These are phyloP conservation scores for Chionomys nivalis DNA, from an alignment of 2,113 vertebrate genomes.

Conservation along the genomic window DNA sequence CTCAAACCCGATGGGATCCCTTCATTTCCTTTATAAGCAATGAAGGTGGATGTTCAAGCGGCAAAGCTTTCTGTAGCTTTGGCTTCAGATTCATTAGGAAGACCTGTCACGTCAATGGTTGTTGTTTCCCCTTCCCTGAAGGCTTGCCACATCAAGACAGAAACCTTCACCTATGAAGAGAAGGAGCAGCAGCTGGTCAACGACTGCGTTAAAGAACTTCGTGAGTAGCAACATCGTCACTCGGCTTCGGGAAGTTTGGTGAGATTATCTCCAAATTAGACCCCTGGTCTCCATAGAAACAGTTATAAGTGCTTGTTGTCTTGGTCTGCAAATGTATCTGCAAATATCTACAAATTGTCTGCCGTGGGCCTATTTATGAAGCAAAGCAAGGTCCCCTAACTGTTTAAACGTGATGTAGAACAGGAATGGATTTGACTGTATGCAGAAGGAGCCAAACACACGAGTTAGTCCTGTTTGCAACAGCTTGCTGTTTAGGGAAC, in stretches of 20 bases:
- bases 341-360: not conserved
- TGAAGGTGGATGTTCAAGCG: constrained; percentile 41
- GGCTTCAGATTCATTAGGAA: not conserved
- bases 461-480: not conserved
- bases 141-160: constrained; percentile 95
- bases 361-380: not conserved
- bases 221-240: constrained; percentile 86
- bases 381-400: not conserved
- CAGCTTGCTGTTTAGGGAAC: not conserved
- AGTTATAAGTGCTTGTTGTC: constrained; percentile 40
- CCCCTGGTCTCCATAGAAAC: not conserved
- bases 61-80: constrained; percentile 32
- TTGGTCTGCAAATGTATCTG: not conserved
- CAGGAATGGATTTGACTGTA: not conserved
- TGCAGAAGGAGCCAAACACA: not conserved
- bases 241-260: not conserved
- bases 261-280: not conserved
- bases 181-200: constrained; percentile 97
- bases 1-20: not conserved
- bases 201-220: constrained; percentile 98
- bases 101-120: not conserved
- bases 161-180: constrained; percentile 96
- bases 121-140: constrained; percentile 79
- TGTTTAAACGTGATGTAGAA: not conserved
- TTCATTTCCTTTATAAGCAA: constrained; percentile 12